These are phyloP conservation scores for Crambe crambe DNA, from an alignment of 37 sponge, comb jelly and placozoan genomes.

Conservation along the genomic window DNA sequence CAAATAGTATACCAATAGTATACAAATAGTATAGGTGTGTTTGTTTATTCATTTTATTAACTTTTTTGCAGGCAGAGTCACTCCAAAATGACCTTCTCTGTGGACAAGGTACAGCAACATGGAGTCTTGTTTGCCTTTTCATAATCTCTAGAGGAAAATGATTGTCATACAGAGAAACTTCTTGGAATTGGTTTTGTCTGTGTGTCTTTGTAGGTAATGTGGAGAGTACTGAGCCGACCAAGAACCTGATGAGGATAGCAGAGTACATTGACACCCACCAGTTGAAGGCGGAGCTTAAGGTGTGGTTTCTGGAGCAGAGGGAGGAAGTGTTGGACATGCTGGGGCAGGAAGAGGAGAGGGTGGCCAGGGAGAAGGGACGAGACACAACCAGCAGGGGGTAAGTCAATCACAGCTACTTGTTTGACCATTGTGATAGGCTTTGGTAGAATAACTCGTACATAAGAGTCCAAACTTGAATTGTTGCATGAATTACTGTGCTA, in stretches of 20 bases:
- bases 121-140: no score
- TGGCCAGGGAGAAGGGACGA: constrained; percentile 2
- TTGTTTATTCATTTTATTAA: no score
- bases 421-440: no score
- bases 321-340: constrained; percentile 60
- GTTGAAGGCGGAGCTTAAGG: constrained; percentile 34
- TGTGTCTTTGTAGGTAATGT: constrained; percentile 67
- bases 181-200: no score
- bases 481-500: no score
- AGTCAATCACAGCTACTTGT: no score
- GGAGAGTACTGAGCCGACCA: constrained; percentile 90
- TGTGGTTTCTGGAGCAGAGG: constrained; percentile 61
- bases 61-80: constrained; percentile 64
- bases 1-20: not conserved
- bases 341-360: constrained; percentile 24
- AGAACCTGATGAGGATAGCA: constrained; percentile 82
- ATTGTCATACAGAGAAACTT: no score
- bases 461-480: no score
- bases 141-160: no score
- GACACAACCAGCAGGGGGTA: no score
- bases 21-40: no score
- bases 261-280: constrained; percentile 70
- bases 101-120: constrained; percentile 94
- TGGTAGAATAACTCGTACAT: no score
- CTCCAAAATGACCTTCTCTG: constrained; percentile 90